A percentile compares a stretch with the other conserved stretches of the same genome.
Evolutionary conservation across 2,113 vertebrate species (phyloP).

Genomic region (Pseudorhombus dupliciocellatus): DNA sequence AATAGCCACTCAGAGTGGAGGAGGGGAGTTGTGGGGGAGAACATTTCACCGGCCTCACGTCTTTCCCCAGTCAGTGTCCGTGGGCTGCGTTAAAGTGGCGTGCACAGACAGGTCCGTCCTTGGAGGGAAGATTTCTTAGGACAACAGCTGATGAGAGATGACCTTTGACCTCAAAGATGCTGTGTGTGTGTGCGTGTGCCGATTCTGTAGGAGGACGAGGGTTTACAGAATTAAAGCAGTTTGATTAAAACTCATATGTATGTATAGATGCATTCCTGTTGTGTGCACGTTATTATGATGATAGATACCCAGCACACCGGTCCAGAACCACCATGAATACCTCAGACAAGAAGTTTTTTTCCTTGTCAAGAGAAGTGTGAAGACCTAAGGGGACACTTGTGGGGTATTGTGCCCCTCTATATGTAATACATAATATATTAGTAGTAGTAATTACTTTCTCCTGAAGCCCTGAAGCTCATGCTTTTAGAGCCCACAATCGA

Average conservation of each 20-base stretch:
- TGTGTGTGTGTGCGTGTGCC: slow-evolving; percentile 14
- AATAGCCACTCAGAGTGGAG: slow-evolving; percentile 59
- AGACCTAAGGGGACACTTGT: no score
- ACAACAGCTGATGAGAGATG: slow-evolving; percentile 27
- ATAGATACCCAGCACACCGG: no score
- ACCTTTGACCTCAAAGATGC: slow-evolving; percentile 38
- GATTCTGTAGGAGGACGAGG: background rate
- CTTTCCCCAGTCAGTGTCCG: slow-evolving; percentile 41
- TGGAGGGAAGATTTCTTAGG: slow-evolving; percentile 27
- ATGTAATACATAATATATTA: no score
- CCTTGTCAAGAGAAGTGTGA: no score
- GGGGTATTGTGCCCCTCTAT: no score
- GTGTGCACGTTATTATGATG: no score
- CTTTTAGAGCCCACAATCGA: no score
- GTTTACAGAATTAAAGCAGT: background rate
- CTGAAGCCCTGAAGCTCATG: no score
- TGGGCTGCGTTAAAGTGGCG: slow-evolving; percentile 16
- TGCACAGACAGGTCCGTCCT: slow-evolving; percentile 20
- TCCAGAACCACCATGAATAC: no score
- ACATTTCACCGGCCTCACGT: slow-evolving; percentile 54
- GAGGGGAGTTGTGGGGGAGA: slow-evolving; percentile 32
- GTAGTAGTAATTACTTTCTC: no score
- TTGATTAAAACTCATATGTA: background rate
- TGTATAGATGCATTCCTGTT: no score
- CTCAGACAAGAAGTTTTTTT: no score